Percentiles rank a stretch among this genome's conserved stretches.
Evolutionary conservation across 2,888 invertebrate species (phyloP).

Genomic region (Patella caerulea): DNA sequence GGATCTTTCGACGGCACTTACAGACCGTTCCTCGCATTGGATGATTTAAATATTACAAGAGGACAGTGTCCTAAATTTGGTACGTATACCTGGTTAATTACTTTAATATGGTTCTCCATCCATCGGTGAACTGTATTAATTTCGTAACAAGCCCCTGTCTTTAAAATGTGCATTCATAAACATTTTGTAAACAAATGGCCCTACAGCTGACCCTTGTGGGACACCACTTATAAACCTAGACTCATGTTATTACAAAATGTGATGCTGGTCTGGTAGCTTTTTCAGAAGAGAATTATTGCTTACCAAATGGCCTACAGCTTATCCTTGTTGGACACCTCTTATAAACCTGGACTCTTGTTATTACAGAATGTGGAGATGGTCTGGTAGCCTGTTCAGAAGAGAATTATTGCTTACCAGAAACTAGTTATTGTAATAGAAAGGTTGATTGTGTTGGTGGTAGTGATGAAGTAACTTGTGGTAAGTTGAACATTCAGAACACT

Average conservation of each 20-base stretch:
- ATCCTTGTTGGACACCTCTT: too few species aligned
- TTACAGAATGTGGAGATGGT: conserved; percentile 35
- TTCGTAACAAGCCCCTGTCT: too few species aligned
- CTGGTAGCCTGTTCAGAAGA: conserved; percentile 33
- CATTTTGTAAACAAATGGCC: too few species aligned
- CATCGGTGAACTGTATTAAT: too few species aligned
- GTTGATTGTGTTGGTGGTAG: conserved; percentile 36
- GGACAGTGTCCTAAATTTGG: conserved; percentile 53
- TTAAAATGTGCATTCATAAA: too few species aligned
- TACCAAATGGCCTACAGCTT: too few species aligned
- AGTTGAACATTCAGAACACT: conserved; percentile 18
- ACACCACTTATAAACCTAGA: not conserved
- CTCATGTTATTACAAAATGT: conserved; percentile 34
- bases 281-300: conserved; percentile 29
- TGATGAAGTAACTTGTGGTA: conserved; percentile 44
- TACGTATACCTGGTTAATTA: conserved; percentile 27
- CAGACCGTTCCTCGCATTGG: conserved; percentile 49
- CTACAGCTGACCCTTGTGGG: too few species aligned
- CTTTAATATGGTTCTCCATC: too few species aligned
- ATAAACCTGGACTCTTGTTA: not conserved
- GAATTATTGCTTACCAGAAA: conserved; percentile 33
- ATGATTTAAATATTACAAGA: conserved; percentile 49
- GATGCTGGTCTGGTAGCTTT: conserved; percentile 26
- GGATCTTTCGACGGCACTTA: conserved; percentile 23
- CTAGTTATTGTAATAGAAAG: conserved; percentile 37